Base-by-base conservation (phyloP, 2,888 invertebrate species). In the Tetranychus truncatus region DNA sequence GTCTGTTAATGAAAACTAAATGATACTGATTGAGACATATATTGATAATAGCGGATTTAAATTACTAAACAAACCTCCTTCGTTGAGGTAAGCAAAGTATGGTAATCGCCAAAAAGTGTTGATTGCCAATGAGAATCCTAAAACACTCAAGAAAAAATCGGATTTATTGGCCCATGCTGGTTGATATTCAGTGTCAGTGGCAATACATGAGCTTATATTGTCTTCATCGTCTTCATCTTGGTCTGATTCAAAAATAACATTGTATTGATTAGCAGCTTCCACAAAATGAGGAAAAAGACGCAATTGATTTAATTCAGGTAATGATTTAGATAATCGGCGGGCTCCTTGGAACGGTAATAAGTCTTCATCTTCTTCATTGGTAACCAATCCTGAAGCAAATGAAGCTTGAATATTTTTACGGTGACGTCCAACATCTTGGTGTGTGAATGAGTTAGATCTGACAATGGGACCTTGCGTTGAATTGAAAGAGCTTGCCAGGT, bases 21-120 rank as follows among this genome's bases (percentile, higher is more conserved):
- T 15, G 66, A 20, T 11, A 20, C 66, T 20, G 11, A 11, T 20
- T 9, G 15, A 20, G 20, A 66, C 7, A 24, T 21, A 67, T 6
- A n/a, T 8, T 21, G 24, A 67, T 9, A 3, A 9, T 24, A 69
- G 34, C 9, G 6, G 20, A 20, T 20, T 24, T 18, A 69, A 21
- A 24, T 5, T 24, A 8, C 6, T 18, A 55, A 69, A 55, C 80
- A 75, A 77, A 82, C 82, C 82, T 79, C 82, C 82, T 24, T 82
- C 82, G 78, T 81, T 81, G 73, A 80, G 80, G 79, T 82, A 82
- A 71, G 82, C 82, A 80, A 93, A 87, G 84, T 93, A 94, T 65
- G 94, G 94, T 84, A 94, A 93, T 80, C 92, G 87, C 92, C 92
- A 92, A 78, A 92, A 89, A 82, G 92, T 92, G 80, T 91, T 91